These are phyloP conservation scores for Cydia fagiglandana DNA, from an alignment of 1,140 invertebrate genomes.

Conservation along the genomic window DNA sequence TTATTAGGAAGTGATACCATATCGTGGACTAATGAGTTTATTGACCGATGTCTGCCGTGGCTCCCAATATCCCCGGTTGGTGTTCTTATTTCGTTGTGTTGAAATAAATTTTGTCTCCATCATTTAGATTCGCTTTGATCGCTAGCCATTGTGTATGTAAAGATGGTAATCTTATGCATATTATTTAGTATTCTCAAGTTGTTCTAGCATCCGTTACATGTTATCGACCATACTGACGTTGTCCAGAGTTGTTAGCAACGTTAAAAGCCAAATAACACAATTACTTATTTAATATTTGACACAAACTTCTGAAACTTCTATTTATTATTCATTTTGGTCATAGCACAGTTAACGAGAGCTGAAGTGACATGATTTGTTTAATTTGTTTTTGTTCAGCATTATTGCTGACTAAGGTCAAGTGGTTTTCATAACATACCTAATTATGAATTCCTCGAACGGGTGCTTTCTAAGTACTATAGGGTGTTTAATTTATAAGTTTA, in stretches of 20 bases:
- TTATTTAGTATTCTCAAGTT: conserved; percentile 20
- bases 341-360: neutral
- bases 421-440: conserved; percentile 12
- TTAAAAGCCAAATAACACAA: conserved; percentile 28
- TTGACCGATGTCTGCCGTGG: conserved; percentile 78
- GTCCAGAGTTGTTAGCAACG: conserved; percentile 66
- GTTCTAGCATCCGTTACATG: conserved; percentile 15
- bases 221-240: conserved; percentile 54
- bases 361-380: conserved; percentile 22
- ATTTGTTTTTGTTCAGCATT: conserved; percentile 18
- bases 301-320: neutral
- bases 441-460: conserved; percentile 4
- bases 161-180: conserved; percentile 7
- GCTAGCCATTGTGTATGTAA: conserved; percentile 13
- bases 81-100: conserved; percentile 39
- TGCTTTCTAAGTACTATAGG: conserved; percentile 14
- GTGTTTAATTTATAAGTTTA: neutral
- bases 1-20: conserved; percentile 51
- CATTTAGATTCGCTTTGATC: neutral
- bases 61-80: conserved; percentile 77
- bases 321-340: conserved; percentile 2
- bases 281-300: conserved; percentile 1
- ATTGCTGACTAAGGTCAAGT: conserved; percentile 27
- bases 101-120: conserved; percentile 23
- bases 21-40: conserved; percentile 73